These are phyloP conservation scores for Dendrolimus kikuchii DNA, from an alignment of 1,140 invertebrate genomes.

Conservation along the genomic window DNA sequence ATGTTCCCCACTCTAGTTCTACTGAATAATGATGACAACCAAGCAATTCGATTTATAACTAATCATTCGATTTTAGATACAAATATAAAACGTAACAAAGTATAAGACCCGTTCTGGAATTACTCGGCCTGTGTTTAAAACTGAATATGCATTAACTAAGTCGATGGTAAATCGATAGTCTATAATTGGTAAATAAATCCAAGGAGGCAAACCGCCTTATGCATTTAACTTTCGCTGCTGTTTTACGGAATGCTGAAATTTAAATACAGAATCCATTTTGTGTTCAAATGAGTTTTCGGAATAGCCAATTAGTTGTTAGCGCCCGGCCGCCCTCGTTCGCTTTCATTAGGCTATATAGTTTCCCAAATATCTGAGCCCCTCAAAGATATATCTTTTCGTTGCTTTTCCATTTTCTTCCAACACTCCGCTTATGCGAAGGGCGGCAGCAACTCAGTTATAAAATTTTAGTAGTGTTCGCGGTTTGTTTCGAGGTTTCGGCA, in stretches of 20 bases:
- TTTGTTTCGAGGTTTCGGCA: conserved; percentile 19
- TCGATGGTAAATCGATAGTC: conserved; percentile 2
- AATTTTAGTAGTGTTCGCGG: conserved; percentile 52
- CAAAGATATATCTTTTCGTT: conserved; percentile 58
- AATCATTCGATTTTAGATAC: conserved; percentile 4
- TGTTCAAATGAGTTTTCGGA: conserved; percentile 71
- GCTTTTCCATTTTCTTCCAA: conserved; percentile 59
- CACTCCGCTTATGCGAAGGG: conserved; percentile 33
- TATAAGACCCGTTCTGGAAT: no score
- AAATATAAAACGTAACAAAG: no score
- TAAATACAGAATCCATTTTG: conserved; percentile 72
- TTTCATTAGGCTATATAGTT: conserved; percentile 71
- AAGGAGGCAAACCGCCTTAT: conserved; percentile 46
- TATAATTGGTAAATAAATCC: conserved; percentile 29
- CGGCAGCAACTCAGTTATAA: conserved; percentile 47
- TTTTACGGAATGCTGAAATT: conserved; percentile 68
- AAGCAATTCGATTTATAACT: conserved; percentile 23
- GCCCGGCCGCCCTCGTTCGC: conserved; percentile 63
- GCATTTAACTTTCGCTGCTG: conserved; percentile 61
- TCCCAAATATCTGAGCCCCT: conserved; percentile 64
- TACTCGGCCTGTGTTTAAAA: no score
- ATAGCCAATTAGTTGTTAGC: conserved; percentile 72
- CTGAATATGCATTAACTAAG: no score
- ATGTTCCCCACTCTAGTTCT: conserved; percentile 34
- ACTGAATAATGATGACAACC: conserved; percentile 54